Base-by-base conservation (phyloP, 2,797 vertebrate genomes). In the Trachops cirrhosus region DNA sequence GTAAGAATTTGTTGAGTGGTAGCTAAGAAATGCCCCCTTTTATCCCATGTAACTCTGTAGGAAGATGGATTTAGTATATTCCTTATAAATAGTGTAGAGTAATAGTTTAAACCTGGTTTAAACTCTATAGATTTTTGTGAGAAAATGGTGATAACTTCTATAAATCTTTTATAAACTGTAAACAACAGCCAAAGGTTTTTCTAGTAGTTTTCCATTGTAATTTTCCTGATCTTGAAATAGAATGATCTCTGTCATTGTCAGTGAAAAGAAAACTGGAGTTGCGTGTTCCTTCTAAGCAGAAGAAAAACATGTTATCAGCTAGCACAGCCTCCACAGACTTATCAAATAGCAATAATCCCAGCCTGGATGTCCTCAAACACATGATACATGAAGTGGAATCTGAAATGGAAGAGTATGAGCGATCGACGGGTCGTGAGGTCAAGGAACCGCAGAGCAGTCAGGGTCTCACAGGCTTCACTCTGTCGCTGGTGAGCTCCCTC, bases 401-500 rank as follows among this genome's bases (percentile, higher is more conserved):
- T 1, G 99, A 99, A 34, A 97, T 99, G 97, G 98, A 99, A 87
- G 98, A 98, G 68, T 98, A 98, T 1, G 98, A 98, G 88, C 95
- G 52, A 68, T 97, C 97, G 70, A 98, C 93, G 39, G 97, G 97
- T 44, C 98, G 98, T 0, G 98, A 98, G 32, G 97, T 97, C 89
- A 97, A 96, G 22, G 94, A 86, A 4, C 52, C 71, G 0, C 97
- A 97, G 73, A 97, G 75, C 9, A 96, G 95, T 21, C 99, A 98
- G 57, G 98, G 99, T 0, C 98, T 99, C 19, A 98, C 99, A 0
- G 99, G 99, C 37, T 99, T 99, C 96, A 99, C 99, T 3, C 97
- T 99, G 11, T 99, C 99, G 0, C 98, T 99, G 95, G 99, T 99
- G 83, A 99, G 98, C 0, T 98, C 98, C 9, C 97, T 99, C 9